Conservation (phyloP, 1,140 invertebrate species). For the Anagrus nilaparvatae region DNA sequence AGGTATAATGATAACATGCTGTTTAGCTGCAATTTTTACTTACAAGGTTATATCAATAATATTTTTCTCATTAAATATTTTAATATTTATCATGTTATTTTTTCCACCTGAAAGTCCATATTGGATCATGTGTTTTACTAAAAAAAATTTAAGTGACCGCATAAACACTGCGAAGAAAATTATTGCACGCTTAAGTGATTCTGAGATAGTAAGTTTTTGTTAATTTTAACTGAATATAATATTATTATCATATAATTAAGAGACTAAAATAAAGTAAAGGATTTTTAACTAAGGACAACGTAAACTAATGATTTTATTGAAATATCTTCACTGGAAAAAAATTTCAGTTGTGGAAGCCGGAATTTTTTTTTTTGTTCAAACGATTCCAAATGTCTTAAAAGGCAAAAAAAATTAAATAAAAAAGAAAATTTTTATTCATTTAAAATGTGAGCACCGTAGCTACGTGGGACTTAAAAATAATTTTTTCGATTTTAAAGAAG, state of each 20-base stretch:
- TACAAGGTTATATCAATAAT: slow-evolving; percentile 41
- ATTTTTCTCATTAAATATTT: slow-evolving; percentile 31
- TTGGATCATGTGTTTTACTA: slow-evolving; percentile 42
- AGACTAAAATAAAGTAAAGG: not conserved
- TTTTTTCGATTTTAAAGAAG: too few species aligned
- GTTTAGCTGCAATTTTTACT: slow-evolving; percentile 36
- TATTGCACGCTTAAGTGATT: slow-evolving; percentile 38
- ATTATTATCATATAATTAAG: slow-evolving; percentile 4
- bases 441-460: too few species aligned
- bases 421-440: too few species aligned
- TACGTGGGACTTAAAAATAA: too few species aligned
- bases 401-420: too few species aligned
- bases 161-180: slow-evolving; percentile 28
- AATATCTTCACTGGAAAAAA: too few species aligned
- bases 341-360: too few species aligned
- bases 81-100: slow-evolving; percentile 30
- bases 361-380: too few species aligned
- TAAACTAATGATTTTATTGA: too few species aligned
- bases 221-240: too few species aligned
- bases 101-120: slow-evolving; percentile 49
- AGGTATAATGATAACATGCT: slow-evolving; percentile 46
- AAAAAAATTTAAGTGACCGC: slow-evolving; percentile 25
- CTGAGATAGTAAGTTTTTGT: slow-evolving; percentile 20
- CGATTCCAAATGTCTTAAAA: too few species aligned
- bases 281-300: too few species aligned